phyloP scores from a whole-genome alignment of 2,797 vertebrate species.

The Diplodus puntazzo region DNA sequence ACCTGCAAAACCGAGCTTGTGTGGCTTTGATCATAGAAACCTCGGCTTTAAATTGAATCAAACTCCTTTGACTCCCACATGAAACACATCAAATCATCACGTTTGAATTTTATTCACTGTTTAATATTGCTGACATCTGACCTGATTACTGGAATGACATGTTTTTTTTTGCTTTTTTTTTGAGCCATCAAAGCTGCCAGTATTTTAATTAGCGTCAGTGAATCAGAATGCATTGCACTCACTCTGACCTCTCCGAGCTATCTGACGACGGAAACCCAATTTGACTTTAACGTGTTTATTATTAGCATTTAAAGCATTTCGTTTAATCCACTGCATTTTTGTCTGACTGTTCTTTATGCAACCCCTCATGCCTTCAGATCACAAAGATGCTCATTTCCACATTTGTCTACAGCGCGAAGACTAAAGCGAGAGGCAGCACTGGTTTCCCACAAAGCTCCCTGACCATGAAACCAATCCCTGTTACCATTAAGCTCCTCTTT shows the following conservation, averaged over 20 bases:
- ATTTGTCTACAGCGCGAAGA: neutral
- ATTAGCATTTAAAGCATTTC: neutral
- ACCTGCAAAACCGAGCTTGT: neutral
- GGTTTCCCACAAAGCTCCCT: slow-evolving; percentile 19
- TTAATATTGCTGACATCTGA: slow-evolving; percentile 18
- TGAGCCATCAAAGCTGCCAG: slow-evolving; percentile 11
- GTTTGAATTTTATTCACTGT: slow-evolving; percentile 5
- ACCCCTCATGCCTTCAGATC: slow-evolving; percentile 7
- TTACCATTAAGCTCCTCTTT: slow-evolving; percentile 35
- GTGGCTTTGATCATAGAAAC: neutral
- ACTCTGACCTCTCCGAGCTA: slow-evolving; percentile 7
- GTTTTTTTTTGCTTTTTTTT: neutral
- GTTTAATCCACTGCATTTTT: neutral
- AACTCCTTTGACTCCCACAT: neutral
- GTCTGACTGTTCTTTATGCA: neutral
- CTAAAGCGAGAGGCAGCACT: neutral
- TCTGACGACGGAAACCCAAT: slow-evolving; percentile 7
- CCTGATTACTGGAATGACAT: neutral
- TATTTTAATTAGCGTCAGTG: neutral
- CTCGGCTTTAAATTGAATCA: slow-evolving; percentile 5
- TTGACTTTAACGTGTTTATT: slow-evolving; percentile 1
- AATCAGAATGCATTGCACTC: slow-evolving; percentile 24
- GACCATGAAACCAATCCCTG: slow-evolving; percentile 40
- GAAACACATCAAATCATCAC: neutral
- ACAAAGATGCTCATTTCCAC: slow-evolving; percentile 16